A percentile compares a stretch with the other conserved stretches of the same genome.
phyloP scores from a whole-genome alignment of 2,888 invertebrate species.

The Cephalotes varians region DNA sequence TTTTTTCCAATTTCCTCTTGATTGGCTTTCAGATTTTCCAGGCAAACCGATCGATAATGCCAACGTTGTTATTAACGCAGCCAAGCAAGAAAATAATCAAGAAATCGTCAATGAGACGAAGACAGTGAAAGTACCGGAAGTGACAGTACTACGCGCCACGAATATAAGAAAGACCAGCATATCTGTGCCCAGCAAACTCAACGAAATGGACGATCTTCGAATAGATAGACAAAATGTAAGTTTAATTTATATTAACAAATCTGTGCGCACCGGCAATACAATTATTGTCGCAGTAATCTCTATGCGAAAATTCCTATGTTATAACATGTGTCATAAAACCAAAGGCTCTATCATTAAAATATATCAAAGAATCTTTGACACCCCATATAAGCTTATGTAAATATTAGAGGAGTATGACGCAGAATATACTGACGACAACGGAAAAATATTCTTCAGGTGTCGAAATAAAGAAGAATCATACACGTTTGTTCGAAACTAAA shows the following conservation, averaged over 20 bases:
- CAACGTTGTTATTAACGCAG: neutral
- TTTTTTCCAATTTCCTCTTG: neutral
- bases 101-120: neutral
- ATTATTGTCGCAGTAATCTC: neutral
- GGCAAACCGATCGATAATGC: conserved; percentile 44
- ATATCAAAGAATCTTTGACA: neutral
- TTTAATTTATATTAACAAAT: conserved; percentile 17
- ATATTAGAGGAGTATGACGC: neutral
- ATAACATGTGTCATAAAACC: neutral
- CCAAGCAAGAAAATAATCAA: neutral
- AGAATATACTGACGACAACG: neutral
- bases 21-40: conserved; percentile 51
- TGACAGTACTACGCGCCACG: conserved; percentile 3
- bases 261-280: conserved; percentile 29
- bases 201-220: conserved; percentile 89
- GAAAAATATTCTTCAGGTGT: conserved; percentile 2
- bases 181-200: conserved; percentile 91
- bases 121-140: neutral
- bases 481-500: neutral
- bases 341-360: neutral
- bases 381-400: neutral
- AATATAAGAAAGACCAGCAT: conserved; percentile 87
- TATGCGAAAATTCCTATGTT: neutral
- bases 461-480: neutral
- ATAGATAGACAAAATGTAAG: conserved; percentile 82